Conservation (phyloP, 2,888 invertebrate species). For the Mesochorus sp. region DNA sequence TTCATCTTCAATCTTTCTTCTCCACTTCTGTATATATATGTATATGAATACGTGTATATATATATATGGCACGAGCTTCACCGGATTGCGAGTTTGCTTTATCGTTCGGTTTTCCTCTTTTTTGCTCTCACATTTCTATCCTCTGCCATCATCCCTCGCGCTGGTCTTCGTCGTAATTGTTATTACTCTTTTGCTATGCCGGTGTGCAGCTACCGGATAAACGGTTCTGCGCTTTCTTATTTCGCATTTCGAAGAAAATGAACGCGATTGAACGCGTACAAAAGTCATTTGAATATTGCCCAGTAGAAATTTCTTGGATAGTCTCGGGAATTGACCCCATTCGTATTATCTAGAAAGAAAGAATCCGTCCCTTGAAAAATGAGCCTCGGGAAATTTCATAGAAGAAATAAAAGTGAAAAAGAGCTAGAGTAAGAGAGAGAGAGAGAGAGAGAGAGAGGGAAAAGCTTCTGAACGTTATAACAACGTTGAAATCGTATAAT, state of each 20-base stretch:
- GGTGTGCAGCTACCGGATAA: slow-evolving; percentile 51
- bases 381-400: slow-evolving; percentile 4
- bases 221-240: slow-evolving; percentile 40
- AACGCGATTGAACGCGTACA: neutral
- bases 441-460: neutral
- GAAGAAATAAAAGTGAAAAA: neutral
- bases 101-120: slow-evolving; percentile 56
- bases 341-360: neutral
- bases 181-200: slow-evolving; percentile 50
- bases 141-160: slow-evolving; percentile 6
- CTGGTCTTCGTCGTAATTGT: slow-evolving; percentile 46
- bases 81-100: slow-evolving; percentile 60
- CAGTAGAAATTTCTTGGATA: slow-evolving; percentile 8
- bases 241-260: slow-evolving; percentile 10
- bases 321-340: slow-evolving; percentile 24
- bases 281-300: slow-evolving; percentile 41
- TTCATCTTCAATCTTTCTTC: slow-evolving; percentile 76
- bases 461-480: slow-evolving; percentile 21
- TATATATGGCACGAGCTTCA: neutral
- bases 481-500: slow-evolving; percentile 25
- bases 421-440: neutral
- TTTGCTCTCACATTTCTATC: neutral
- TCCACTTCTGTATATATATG: slow-evolving; percentile 40
- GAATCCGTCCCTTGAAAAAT: slow-evolving; percentile 21
- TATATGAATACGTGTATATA: neutral